Conservation (phyloP, 2,113 vertebrate species). For the Irena cyanogastra region DNA sequence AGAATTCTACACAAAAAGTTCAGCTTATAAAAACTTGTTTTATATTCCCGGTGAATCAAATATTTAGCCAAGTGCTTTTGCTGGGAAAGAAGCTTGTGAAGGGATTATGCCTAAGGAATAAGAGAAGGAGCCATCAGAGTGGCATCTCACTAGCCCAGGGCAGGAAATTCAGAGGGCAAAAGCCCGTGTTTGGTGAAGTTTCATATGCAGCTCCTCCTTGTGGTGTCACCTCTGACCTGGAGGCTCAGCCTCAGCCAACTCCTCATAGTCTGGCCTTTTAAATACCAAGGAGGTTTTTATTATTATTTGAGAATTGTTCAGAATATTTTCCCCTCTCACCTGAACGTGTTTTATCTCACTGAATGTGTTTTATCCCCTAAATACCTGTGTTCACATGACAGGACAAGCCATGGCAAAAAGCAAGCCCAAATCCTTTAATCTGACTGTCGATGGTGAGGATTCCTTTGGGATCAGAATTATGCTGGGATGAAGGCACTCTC, state of each 20-base stretch:
- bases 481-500: background rate
- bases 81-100: background rate
- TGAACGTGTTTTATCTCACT: background rate
- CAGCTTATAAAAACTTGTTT: background rate
- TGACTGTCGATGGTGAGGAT: background rate
- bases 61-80: background rate
- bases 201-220: constrained; percentile 7
- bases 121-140: background rate
- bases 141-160: rapidly evolving
- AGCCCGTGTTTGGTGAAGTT: background rate
- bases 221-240: background rate
- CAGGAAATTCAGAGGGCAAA: background rate
- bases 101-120: background rate
- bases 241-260: background rate
- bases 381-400: background rate
- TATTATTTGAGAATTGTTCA: background rate
- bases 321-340: background rate
- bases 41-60: background rate
- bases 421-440: background rate
- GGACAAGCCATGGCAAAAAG: background rate
- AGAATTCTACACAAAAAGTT: background rate
- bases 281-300: rapidly evolving
- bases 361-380: background rate
- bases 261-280: background rate
- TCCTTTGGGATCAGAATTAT: background rate